These are phyloP conservation scores for Xerus inauris DNA, from an alignment of 2,113 vertebrate genomes.

Conservation along the genomic window DNA sequence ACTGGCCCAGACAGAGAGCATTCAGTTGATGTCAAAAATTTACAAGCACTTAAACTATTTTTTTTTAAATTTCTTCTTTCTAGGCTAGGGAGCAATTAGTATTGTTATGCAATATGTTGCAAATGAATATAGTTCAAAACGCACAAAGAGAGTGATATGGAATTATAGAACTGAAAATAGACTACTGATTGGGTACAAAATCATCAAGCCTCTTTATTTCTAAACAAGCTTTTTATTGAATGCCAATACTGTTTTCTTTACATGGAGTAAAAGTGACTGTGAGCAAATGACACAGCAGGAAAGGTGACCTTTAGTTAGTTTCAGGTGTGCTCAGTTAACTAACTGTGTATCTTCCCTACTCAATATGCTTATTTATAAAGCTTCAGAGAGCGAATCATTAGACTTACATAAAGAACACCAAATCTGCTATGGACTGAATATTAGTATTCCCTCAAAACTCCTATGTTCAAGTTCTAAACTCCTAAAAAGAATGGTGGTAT, in stretches of 20 bases:
- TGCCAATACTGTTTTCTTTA: slow-evolving; percentile 23
- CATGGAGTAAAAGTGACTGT: not conserved
- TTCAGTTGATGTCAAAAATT: slow-evolving; percentile 22
- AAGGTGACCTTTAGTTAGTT: slow-evolving; percentile 26
- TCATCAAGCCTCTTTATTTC: slow-evolving; percentile 68
- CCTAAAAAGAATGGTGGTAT: not conserved
- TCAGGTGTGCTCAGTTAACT: not conserved
- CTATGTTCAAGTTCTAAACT: not conserved
- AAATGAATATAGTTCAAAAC: slow-evolving; percentile 54
- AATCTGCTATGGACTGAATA: not conserved
- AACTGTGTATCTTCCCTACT: not conserved
- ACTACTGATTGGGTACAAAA: slow-evolving; percentile 50
- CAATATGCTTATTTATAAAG: not conserved
- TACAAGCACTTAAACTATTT: slow-evolving; percentile 35
- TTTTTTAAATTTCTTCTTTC: slow-evolving; percentile 48
- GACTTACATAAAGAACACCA: not conserved
- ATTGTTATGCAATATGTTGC: slow-evolving; percentile 50
- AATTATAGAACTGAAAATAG: slow-evolving; percentile 68
- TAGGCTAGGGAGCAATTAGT: slow-evolving; percentile 14
- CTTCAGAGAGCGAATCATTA: not conserved
- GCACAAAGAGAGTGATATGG: slow-evolving; percentile 47
- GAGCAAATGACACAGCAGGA: not conserved
- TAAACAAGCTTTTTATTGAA: slow-evolving; percentile 13
- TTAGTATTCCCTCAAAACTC: not conserved
- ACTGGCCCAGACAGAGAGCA: not conserved